phyloP scores from a whole-genome alignment of 2,888 invertebrate genomes.

The Anoplius nigerrimus region DNA sequence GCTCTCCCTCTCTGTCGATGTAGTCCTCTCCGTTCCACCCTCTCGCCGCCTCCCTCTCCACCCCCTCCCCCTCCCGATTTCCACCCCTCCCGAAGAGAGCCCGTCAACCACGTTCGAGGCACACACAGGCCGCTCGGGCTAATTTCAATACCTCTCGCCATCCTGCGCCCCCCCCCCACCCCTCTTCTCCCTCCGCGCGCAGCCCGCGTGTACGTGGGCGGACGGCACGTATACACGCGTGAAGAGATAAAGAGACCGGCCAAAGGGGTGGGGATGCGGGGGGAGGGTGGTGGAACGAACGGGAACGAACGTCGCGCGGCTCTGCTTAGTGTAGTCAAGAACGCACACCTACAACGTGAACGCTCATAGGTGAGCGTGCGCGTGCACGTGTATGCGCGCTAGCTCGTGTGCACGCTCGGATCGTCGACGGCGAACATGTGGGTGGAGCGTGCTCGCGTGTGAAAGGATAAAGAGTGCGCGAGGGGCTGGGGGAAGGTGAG shows the following conservation, averaged over 20 bases:
- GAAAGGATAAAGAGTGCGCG: too few species aligned
- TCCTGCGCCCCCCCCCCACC: constrained; percentile 17
- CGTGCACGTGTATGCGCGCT: too few species aligned
- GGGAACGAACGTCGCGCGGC: too few species aligned
- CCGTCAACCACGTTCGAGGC: constrained; percentile 42
- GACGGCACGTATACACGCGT: not conserved
- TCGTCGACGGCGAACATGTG: too few species aligned
- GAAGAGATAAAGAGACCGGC: constrained; percentile 1
- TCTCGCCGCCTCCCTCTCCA: constrained; percentile 2
- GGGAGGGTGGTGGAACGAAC: too few species aligned
- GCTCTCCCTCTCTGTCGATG: constrained; percentile 40
- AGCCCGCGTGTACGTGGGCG: not conserved
- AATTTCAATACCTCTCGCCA: constrained; percentile 69
- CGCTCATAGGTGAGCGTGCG: too few species aligned
- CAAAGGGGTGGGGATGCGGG: not conserved
- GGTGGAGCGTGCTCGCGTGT: too few species aligned
- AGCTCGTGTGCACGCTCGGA: too few species aligned
- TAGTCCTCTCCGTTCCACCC: constrained; percentile 16
- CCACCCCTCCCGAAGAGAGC: constrained; percentile 15
- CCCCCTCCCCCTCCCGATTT: not conserved
- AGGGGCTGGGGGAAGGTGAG: too few species aligned
- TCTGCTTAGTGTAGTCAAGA: too few species aligned
- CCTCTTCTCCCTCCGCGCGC: constrained; percentile 11
- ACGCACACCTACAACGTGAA: too few species aligned
- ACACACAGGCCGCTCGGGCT: constrained; percentile 59